Conservation (phyloP, 2,888 invertebrate species). For the Glaucopsyche alexis region DNA sequence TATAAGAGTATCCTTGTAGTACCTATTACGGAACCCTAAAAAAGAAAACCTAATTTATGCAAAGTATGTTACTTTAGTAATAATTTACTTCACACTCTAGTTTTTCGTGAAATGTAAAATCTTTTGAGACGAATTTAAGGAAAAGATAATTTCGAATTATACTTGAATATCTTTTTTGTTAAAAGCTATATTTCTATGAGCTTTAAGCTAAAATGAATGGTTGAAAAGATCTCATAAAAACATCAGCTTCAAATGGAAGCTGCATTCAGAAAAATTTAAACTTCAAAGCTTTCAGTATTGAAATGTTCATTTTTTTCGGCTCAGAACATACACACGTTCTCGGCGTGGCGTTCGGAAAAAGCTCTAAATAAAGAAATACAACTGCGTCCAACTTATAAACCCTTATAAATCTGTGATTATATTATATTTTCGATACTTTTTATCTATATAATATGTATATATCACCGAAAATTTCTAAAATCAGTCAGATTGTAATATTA, state of each 20-base stretch:
- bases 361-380: constrained; percentile 2
- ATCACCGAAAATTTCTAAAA: not conserved
- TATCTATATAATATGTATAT: no score
- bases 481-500: not conserved
- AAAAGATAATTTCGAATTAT: constrained; percentile 6
- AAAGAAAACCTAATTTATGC: no score
- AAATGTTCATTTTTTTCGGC: constrained; percentile 27
- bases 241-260: constrained; percentile 27
- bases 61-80: not conserved
- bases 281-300: constrained; percentile 28
- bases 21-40: no score
- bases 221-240: constrained; percentile 29
- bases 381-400: not conserved
- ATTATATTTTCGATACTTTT: not conserved
- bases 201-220: constrained; percentile 26
- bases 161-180: constrained; percentile 19
- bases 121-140: not conserved
- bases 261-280: constrained; percentile 27
- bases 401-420: constrained; percentile 1
- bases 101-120: not conserved
- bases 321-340: constrained; percentile 15
- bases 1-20: no score
- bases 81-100: not conserved
- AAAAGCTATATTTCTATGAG: constrained; percentile 28
- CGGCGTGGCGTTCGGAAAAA: not conserved